Evolutionary conservation across 2,113 vertebrate species (phyloP).

Genomic region (Piprites chloris): DNA sequence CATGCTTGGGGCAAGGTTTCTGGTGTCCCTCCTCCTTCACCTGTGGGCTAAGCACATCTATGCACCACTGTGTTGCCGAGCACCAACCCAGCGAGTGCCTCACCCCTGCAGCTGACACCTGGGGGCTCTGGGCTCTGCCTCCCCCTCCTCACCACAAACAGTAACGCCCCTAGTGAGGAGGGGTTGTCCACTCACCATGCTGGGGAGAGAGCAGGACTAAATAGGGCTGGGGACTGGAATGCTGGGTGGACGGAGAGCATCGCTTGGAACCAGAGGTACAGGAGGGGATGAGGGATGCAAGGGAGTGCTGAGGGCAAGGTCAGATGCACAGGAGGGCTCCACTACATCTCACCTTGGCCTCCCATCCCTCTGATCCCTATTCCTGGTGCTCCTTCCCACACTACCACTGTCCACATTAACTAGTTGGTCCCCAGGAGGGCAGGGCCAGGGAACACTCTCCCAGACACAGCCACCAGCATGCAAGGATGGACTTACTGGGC

Average conservation of each 20-base stretch:
- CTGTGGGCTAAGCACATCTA: not conserved
- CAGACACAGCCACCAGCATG: not conserved
- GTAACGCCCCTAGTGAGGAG: not conserved
- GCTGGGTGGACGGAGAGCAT: not conserved
- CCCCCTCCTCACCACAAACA: not conserved
- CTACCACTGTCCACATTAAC: rapidly evolving
- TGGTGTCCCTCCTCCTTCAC: not conserved
- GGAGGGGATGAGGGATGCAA: not conserved
- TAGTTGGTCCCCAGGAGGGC: not conserved
- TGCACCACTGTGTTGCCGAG: not conserved
- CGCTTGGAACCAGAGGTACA: not conserved
- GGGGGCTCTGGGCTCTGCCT: not conserved
- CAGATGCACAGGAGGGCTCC: not conserved
- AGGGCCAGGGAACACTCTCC: not conserved
- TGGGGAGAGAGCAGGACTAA: rapidly evolving
- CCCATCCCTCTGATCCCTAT: not conserved
- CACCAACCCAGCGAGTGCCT: not conserved
- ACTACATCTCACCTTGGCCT: not conserved
- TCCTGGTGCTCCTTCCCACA: not conserved
- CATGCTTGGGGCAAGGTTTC: not conserved
- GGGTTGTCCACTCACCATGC: not conserved
- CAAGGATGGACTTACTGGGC: not conserved
- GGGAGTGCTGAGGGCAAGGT: not conserved
- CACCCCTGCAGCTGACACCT: not conserved
- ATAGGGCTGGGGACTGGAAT: rapidly evolving